Evolutionary conservation across 30 jellyfish, hydroid and myxozoan genomes (phyloP).

Genomic region (Calvadosia cruxmelitensis): DNA sequence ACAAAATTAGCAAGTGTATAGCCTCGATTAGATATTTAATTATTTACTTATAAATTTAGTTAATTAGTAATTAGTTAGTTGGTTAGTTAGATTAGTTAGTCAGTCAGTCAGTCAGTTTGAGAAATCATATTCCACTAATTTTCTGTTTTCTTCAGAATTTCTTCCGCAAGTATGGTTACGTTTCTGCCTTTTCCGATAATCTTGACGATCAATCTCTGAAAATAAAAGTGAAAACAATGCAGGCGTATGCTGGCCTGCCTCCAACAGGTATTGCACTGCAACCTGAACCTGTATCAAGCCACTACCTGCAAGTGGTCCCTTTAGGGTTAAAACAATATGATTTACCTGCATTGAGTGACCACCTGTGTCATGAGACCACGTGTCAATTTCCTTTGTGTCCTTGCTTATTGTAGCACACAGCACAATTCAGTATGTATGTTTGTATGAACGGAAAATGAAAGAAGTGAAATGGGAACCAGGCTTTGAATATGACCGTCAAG

Average conservation of each 20-base stretch:
- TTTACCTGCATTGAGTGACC: background rate
- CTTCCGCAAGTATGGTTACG: conserved; percentile 55
- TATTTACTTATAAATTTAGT: too few species aligned
- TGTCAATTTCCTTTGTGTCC: background rate
- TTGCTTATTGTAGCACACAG: too few species aligned
- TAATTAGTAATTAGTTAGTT: too few species aligned
- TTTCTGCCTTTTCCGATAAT: conserved; percentile 15
- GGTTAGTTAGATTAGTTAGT: too few species aligned
- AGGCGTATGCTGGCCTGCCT: conserved; percentile 43
- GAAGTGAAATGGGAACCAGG: too few species aligned
- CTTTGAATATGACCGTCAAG: too few species aligned
- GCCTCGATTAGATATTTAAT: too few species aligned
- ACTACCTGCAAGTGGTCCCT: background rate
- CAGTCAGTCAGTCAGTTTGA: too few species aligned
- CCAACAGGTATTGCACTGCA: conserved; percentile 39
- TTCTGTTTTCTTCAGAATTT: conserved; percentile 16
- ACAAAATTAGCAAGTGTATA: too few species aligned
- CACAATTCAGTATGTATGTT: too few species aligned
- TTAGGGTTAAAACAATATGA: background rate
- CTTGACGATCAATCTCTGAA: conserved; percentile 12
- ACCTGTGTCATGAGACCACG: background rate
- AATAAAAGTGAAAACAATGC: conserved; percentile 16
- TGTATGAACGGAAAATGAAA: too few species aligned
- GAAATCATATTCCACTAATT: background rate
- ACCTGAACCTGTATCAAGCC: background rate